Percentiles rank a stretch among this genome's conserved stretches.
These are phyloP conservation scores for Cecropterus lyciades DNA, from an alignment of 1,140 invertebrate species.

Conservation along the genomic window DNA sequence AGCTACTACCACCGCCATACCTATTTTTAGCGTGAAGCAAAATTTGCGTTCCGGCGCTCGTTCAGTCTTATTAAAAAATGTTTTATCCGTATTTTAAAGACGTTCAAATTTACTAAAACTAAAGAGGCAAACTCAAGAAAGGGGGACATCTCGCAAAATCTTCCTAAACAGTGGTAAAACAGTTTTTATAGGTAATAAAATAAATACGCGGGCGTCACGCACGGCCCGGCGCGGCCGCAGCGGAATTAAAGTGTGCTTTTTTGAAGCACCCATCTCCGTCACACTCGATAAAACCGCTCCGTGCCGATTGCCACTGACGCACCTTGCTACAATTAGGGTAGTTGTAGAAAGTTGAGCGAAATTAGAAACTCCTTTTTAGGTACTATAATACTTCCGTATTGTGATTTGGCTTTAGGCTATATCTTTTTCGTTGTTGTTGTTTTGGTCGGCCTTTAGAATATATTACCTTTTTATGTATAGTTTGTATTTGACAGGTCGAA, in stretches of 20 bases:
- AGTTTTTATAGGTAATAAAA: slow-evolving; percentile 70
- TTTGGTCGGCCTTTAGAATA: too few relatives aligned
- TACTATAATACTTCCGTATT: too few relatives aligned
- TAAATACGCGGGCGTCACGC: slow-evolving; percentile 61
- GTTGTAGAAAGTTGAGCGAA: slow-evolving; percentile 8
- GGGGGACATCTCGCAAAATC: slow-evolving; percentile 17
- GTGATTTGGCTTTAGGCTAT: too few relatives aligned
- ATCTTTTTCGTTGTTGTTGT: too few relatives aligned
- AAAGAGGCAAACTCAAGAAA: neutral
- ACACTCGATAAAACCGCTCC: slow-evolving; percentile 72
- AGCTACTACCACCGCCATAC: too few relatives aligned
- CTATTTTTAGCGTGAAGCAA: too few relatives aligned
- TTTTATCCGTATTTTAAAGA: neutral
- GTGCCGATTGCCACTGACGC: slow-evolving; percentile 60
- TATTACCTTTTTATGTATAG: too few relatives aligned
- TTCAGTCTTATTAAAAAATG: too few relatives aligned
- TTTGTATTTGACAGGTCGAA: too few relatives aligned
- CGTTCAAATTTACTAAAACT: neutral
- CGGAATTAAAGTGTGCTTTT: slow-evolving; percentile 73
- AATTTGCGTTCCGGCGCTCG: too few relatives aligned
- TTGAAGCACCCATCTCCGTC: slow-evolving; percentile 64
- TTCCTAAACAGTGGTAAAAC: slow-evolving; percentile 26
- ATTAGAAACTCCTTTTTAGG: neutral
- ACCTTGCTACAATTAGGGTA: slow-evolving; percentile 22
- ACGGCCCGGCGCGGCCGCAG: slow-evolving; percentile 49